Base-by-base conservation (phyloP, 2,797 vertebrate species). In the Microctenopoma lineatum region DNA sequence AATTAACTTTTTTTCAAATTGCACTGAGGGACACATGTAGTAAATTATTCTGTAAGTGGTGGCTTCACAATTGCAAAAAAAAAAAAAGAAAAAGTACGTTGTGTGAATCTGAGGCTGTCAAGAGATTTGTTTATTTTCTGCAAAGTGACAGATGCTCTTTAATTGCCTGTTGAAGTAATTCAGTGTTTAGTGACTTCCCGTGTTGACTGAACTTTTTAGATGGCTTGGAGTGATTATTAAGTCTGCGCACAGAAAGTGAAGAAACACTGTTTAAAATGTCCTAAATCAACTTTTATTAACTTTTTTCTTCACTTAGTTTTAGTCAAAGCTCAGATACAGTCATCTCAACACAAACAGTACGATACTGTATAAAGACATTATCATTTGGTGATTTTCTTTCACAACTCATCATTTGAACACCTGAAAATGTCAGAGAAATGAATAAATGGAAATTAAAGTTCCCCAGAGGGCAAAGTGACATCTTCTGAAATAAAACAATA, bases 151-250 rank as follows among this genome's bases (percentile, higher is more conserved):
- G 78, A 42, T 66, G 45, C 41, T 66, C 42, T 61, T 63, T 76
- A 56, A 72, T 64, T 82, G 48, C 47, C 57, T 54, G 4, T 64
- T 57, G n/a, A 60, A 59, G 50, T 57, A 60, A 79, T 57, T 61
- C 15, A 50, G 1, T 39, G 4, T 51, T 71, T 1, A 9, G 26
- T 56, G 38, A 41, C 26, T 74, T 63, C 27, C 18, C 59, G 26
- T 64, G 15, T 10, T 66, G 12, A 13, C 26, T 61, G 39, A 34
- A 53, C 73, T 68, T 77, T 13, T 62, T 45, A 39, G 15, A 63
- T 53, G 66, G 8, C 41, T 54, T 11, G 48, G 53, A 42, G 16
- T 34, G 21, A 61, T 73, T n/a, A 29, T 52, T 16, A 29, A 58
- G 7, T 58, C 7, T 66, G 50, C 0, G 13, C 45, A 16, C 26